Percentiles rank a stretch among this genome's conserved stretches.
phyloP scores from a whole-genome alignment of 1,140 invertebrate genomes.

The Carposina sasakii region DNA sequence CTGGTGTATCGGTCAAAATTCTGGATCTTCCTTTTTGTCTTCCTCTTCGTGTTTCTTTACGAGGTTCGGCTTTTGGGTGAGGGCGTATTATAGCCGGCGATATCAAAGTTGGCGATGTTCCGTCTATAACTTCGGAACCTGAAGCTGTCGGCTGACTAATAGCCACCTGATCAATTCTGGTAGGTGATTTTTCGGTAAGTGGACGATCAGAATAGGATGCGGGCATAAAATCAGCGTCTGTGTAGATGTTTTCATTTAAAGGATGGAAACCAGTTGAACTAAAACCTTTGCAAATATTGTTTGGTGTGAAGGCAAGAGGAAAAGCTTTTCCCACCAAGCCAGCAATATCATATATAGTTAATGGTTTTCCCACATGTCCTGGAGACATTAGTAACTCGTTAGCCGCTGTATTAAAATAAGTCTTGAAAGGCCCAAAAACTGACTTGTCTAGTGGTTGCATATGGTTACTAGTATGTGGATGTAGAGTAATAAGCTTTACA shows the following conservation, averaged over 20 bases:
- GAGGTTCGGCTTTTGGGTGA: too few relatives aligned
- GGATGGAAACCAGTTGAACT: neutral
- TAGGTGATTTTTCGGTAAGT: too few relatives aligned
- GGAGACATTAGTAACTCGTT: neutral
- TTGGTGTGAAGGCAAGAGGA: too few relatives aligned
- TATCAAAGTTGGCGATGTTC: too few relatives aligned
- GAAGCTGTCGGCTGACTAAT: too few relatives aligned
- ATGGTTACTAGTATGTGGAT: conserved; percentile 20
- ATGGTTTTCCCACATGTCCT: neutral
- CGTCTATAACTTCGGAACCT: too few relatives aligned
- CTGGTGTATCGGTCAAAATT: too few relatives aligned
- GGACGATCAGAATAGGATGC: neutral
- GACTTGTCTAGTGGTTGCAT: conserved; percentile 40
- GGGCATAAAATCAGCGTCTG: neutral
- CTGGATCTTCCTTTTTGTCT: too few relatives aligned
- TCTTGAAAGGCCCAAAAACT: conserved; percentile 44
- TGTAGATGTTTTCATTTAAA: neutral
- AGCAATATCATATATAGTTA: neutral
- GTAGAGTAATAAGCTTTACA: conserved; percentile 6
- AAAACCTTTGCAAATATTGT: neutral
- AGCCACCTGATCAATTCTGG: too few relatives aligned
- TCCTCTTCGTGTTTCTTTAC: too few relatives aligned
- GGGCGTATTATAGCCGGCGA: too few relatives aligned
- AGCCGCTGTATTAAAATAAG: neutral
- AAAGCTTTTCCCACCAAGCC: neutral